These are phyloP conservation scores for Orgyia antiqua DNA, from an alignment of 2,888 invertebrate species.

Conservation along the genomic window DNA sequence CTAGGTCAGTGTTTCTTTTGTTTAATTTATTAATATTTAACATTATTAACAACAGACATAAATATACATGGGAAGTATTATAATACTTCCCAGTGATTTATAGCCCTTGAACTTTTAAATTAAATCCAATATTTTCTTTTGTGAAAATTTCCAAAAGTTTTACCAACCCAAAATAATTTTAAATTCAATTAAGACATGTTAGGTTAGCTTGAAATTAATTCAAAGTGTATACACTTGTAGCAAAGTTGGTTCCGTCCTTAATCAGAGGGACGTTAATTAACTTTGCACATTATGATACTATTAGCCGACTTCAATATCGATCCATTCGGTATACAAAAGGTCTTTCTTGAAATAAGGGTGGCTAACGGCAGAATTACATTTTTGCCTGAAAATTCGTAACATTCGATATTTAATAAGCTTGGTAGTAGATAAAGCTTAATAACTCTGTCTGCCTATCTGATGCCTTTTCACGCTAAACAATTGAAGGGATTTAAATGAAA, in stretches of 20 bases:
- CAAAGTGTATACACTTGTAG: conserved; percentile 9
- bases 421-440: too few species aligned
- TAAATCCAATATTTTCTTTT: neutral
- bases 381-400: too few species aligned
- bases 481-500: too few species aligned
- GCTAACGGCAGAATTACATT: too few species aligned
- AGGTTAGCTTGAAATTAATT: conserved; percentile 15
- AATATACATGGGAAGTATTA: too few species aligned
- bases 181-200: conserved; percentile 22
- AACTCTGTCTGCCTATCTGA: too few species aligned
- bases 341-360: neutral
- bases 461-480: too few species aligned
- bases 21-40: too few species aligned
- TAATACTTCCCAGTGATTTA: too few species aligned
- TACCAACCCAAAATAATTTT: neutral
- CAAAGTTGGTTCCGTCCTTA: conserved; percentile 17
- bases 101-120: neutral
- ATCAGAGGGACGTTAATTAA: conserved; percentile 34
- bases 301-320: conserved; percentile 23
- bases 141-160: neutral
- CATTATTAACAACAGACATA: too few species aligned
- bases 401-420: too few species aligned
- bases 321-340: conserved; percentile 20
- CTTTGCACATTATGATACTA: conserved; percentile 26
- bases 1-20: too few species aligned